Conservation (phyloP, 2,113 vertebrate species). For the Syngnathus scovelli region DNA sequence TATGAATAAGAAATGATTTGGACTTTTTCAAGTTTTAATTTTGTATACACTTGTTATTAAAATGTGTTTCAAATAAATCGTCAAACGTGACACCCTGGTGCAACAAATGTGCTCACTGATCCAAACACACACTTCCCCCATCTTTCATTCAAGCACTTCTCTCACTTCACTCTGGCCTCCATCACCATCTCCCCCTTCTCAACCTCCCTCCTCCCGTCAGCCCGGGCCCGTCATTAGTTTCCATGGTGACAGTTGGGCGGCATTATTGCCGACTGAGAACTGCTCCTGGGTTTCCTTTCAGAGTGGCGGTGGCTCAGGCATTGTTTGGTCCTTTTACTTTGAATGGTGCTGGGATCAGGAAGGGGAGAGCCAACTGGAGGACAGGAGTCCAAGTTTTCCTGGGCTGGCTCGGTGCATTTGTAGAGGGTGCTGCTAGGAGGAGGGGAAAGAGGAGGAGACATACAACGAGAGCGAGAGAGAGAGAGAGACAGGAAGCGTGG, state of each 20-base stretch:
- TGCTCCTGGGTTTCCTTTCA: conserved; percentile 77
- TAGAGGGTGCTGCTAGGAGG: conserved; percentile 31
- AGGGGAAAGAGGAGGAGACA: conserved; percentile 9
- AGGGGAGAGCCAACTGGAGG: conserved; percentile 44
- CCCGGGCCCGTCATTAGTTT: conserved; percentile 79
- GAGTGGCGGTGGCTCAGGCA: conserved; percentile 68
- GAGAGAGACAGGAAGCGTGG: conserved; percentile 46
- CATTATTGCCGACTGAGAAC: conserved; percentile 81
- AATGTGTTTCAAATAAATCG: conserved; percentile 15
- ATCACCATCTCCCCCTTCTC: conserved; percentile 20
- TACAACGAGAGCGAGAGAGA: conserved; percentile 15
- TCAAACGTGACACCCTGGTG: conserved; percentile 20
- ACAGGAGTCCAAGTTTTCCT: conserved; percentile 37
- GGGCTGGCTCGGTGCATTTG: conserved; percentile 37
- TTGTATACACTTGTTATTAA: background rate
- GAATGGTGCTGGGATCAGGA: conserved; percentile 61
- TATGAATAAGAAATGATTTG: background rate
- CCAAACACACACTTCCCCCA: conserved; percentile 67
- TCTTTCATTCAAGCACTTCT: conserved; percentile 56
- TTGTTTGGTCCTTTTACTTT: conserved; percentile 64
- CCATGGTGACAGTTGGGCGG: conserved; percentile 82
- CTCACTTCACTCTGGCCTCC: conserved; percentile 50
- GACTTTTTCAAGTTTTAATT: background rate
- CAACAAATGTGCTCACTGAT: conserved; percentile 50
- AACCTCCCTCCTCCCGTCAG: conserved; percentile 29